Evolutionary conservation across 2,888 invertebrate species (phyloP).

Genomic region (Anthoptus insignis): DNA sequence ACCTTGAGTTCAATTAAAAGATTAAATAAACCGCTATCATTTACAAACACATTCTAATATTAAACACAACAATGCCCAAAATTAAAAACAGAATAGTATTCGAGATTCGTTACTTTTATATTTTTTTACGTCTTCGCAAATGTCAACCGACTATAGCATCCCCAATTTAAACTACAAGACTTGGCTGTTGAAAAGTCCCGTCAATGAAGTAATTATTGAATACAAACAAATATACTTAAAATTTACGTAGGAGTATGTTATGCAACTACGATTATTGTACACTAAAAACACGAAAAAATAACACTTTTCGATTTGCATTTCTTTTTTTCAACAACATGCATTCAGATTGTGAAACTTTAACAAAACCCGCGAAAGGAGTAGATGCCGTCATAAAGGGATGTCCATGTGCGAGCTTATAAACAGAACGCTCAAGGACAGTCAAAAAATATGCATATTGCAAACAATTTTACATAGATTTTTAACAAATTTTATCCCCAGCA

Average conservation of each 20-base stretch:
- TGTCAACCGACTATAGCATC: background rate
- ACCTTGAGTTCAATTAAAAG: no score
- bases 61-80: no score
- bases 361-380: no score
- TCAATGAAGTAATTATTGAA: background rate
- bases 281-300: background rate
- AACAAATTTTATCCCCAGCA: background rate
- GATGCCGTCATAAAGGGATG: no score
- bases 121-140: background rate
- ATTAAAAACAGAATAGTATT: no score
- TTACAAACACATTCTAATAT: no score
- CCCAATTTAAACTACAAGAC: background rate
- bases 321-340: no score
- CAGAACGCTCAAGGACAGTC: background rate
- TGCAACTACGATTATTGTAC: background rate
- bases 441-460: background rate
- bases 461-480: background rate
- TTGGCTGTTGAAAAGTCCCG: background rate
- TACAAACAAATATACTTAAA: background rate
- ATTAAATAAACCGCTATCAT: no score
- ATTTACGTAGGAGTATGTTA: background rate
- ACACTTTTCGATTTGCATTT: no score
- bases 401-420: background rate
- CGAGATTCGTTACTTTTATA: no score
- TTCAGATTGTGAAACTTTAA: no score